Evolutionary conservation across 2,797 vertebrate species (phyloP).

Genomic region (Telmatherina bonti): DNA sequence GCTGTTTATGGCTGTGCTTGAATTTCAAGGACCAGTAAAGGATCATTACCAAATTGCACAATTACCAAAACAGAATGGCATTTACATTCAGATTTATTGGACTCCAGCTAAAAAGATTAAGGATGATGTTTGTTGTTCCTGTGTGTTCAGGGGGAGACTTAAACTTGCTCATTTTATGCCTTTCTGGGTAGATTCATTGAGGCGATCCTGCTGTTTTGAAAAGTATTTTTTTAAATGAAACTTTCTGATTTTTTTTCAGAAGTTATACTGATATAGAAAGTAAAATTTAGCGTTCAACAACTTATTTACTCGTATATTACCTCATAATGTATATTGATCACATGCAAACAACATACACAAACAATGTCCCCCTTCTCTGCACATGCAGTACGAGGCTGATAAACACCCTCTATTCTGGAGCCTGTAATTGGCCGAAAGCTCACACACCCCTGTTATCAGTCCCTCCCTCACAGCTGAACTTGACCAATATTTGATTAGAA

Average conservation of each 20-base stretch:
- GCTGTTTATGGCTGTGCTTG: conserved; percentile 58
- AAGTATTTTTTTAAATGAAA: conserved; percentile 12
- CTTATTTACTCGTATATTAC: background rate
- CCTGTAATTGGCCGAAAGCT: conserved; percentile 63
- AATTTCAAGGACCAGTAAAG: conserved; percentile 51
- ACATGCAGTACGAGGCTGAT: background rate
- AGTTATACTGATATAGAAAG: too few species aligned
- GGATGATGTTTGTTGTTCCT: conserved; percentile 27
- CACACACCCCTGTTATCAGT: conserved; percentile 47
- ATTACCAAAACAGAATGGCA: conserved; percentile 27
- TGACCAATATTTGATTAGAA: conserved; percentile 62
- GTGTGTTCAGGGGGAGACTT: conserved; percentile 1
- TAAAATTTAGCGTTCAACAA: conserved; percentile 1
- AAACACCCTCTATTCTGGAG: conserved; percentile 52
- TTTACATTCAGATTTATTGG: conserved; percentile 44
- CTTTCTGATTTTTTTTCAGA: background rate
- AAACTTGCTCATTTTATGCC: conserved; percentile 15
- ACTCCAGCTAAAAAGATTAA: conserved; percentile 30
- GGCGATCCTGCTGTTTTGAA: background rate
- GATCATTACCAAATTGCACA: conserved; percentile 51
- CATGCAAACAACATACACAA: conserved; percentile 12
- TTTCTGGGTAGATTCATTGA: conserved; percentile 6
- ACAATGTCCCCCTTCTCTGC: background rate
- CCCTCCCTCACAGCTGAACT: conserved; percentile 29
- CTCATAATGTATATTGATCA: background rate